Base-by-base conservation (phyloP, 2,888 invertebrate species). In the Coleophora deauratella region DNA sequence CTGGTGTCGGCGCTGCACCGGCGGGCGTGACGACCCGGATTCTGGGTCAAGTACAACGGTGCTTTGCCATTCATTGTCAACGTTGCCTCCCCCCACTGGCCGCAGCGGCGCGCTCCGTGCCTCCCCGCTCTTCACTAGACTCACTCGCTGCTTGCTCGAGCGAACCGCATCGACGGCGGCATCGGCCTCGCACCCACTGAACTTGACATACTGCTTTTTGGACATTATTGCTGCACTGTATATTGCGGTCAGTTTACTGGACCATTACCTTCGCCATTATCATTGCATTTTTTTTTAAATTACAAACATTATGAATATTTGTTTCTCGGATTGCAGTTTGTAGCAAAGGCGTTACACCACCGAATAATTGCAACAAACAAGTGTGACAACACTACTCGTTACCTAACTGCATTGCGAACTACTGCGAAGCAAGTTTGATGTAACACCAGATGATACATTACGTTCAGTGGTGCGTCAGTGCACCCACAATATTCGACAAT, bases 31-130 rank as follows among this genome's bases (percentile, higher is more conserved):
- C 81, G 77, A 64, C 57, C 66, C 59, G 62, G 66, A 75, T 79
- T 77, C 79, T 84, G 66, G 85, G 85, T 84, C 85, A 85, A 85
- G 85, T 79, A 82, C 84, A 81, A 72, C 79, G 79, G 73, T 77
- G 84, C 78, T 81, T 77, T 76, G 82, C 80, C 79, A 79, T 82
- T 82, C 84, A 82, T 82, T 82, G 85, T 79, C 84, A 77, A 62
- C 69, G 56, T 50, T 33, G 38, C 46, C 52, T 49, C 59, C 47
- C 52, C 50, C 50, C 49, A 46, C 48, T 49, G 51, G 50, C 42
- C 47, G 45, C 51, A 57, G 44, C 56, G 50, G 46, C 53, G 42
- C 52, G 45, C 46, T 42, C 3, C 21, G 45, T 6, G 3, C 6
- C 21, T 21, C 21, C 21, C 21, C 21, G 3, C 21, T 21, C 21